Evolutionary conservation across 2,113 vertebrate species (phyloP).

Genomic region (Nannospalax galili): DNA sequence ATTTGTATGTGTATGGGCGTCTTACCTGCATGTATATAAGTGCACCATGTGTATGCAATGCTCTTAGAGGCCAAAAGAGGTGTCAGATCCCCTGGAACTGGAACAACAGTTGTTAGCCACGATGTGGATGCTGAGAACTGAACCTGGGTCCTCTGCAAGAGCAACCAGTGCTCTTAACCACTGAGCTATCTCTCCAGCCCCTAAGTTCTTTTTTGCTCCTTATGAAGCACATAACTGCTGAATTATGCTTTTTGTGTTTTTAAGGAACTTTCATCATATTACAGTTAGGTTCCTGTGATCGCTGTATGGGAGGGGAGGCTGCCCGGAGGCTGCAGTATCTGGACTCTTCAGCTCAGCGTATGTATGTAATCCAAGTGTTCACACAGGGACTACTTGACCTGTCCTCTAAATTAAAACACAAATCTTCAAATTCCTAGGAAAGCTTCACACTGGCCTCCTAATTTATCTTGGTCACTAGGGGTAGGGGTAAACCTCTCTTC

Average conservation of each 20-base stretch:
- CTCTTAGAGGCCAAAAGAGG: no score
- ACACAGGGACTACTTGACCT: background rate
- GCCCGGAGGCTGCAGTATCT: background rate
- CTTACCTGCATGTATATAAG: no score
- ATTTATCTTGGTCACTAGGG: background rate
- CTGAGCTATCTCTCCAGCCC: no score
- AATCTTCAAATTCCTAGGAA: background rate
- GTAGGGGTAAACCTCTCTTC: background rate
- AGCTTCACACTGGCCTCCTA: background rate
- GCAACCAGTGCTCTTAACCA: no score
- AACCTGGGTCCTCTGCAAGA: no score
- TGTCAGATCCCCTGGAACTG: no score
- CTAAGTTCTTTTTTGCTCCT: slow-evolving; percentile 46
- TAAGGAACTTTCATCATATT: slow-evolving; percentile 55
- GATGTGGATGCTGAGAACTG: no score
- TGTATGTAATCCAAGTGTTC: background rate
- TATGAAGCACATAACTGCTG: slow-evolving; percentile 51
- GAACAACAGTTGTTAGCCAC: no score
- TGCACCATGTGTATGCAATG: no score
- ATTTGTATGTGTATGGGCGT: no score
- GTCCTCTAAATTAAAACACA: background rate
- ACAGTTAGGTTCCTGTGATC: slow-evolving; percentile 28
- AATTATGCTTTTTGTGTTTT: background rate
- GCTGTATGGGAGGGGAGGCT: background rate
- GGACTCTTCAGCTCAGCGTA: background rate